Conservation (phyloP, 2,888 invertebrate species). For the Molorchus minor region DNA sequence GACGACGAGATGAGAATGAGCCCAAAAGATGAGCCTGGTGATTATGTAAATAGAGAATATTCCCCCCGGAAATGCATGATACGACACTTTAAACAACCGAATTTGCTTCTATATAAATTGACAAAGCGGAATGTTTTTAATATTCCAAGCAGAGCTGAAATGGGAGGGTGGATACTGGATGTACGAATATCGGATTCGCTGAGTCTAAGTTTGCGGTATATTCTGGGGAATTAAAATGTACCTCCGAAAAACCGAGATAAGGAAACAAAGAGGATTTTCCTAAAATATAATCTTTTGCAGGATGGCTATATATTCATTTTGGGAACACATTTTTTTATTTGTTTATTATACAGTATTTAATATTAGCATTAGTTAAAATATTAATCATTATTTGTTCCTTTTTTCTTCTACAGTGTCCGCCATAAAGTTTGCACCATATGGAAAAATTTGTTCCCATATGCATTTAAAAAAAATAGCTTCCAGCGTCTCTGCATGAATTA, state of each 20-base stretch:
- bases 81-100: slow-evolving; percentile 34
- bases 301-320: too few species aligned
- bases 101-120: slow-evolving; percentile 37
- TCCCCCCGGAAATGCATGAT: slow-evolving; percentile 34
- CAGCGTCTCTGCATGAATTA: too few species aligned
- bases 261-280: neutral
- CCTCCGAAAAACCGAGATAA: neutral
- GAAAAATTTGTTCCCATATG: too few species aligned
- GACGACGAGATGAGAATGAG: slow-evolving; percentile 29
- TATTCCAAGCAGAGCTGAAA: neutral
- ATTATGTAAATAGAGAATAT: slow-evolving; percentile 37
- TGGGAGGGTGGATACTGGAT: neutral
- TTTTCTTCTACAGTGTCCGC: too few species aligned
- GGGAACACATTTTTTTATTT: too few species aligned
- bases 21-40: slow-evolving; percentile 28
- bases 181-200: neutral
- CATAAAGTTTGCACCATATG: too few species aligned
- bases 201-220: neutral
- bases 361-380: too few species aligned
- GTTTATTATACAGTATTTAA: too few species aligned
- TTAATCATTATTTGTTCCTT: too few species aligned
- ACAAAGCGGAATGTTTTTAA: slow-evolving; percentile 22
- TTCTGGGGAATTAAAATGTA: neutral
- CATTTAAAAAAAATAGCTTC: too few species aligned
- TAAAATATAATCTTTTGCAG: too few species aligned